Conservation (phyloP, 2,888 invertebrate species). For the Tinea pellionella region DNA sequence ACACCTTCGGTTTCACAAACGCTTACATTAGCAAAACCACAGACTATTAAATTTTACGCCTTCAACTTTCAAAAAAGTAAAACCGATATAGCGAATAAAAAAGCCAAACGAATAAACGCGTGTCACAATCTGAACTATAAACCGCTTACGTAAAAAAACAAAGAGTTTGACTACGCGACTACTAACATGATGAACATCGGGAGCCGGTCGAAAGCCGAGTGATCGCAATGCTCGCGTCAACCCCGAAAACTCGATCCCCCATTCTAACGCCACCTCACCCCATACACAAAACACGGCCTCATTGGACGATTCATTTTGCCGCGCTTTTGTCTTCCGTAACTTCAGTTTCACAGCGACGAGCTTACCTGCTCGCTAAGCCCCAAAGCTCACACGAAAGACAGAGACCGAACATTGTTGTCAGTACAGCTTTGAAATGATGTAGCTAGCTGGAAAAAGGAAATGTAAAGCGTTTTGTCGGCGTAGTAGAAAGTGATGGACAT, state of each 20-base stretch:
- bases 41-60: conserved; percentile 45
- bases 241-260: conserved; percentile 47
- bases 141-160: conserved; percentile 39
- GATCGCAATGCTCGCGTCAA: conserved; percentile 61
- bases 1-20: conserved; percentile 61
- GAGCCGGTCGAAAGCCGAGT: conserved; percentile 52
- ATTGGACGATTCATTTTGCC: conserved; percentile 59
- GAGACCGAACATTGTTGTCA: conserved; percentile 21
- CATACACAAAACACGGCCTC: conserved; percentile 35
- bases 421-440: conserved; percentile 51
- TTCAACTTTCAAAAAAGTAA: conserved; percentile 37
- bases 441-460: conserved; percentile 36
- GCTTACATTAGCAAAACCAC: conserved; percentile 53
- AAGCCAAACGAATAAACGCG: neutral
- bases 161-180: conserved; percentile 38
- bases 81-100: conserved; percentile 52
- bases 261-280: conserved; percentile 66
- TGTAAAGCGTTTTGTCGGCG: conserved; percentile 10
- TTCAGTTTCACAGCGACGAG: conserved; percentile 22
- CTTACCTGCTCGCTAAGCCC: conserved; percentile 29
- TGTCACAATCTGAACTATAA: conserved; percentile 37
- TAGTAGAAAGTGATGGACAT: conserved; percentile 36
- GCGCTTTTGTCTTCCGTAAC: conserved; percentile 55
- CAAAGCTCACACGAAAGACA: conserved; percentile 32
- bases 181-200: conserved; percentile 27